These are phyloP conservation scores for Heliothis virescens DNA, from an alignment of 1,140 invertebrate genomes.

Conservation along the genomic window DNA sequence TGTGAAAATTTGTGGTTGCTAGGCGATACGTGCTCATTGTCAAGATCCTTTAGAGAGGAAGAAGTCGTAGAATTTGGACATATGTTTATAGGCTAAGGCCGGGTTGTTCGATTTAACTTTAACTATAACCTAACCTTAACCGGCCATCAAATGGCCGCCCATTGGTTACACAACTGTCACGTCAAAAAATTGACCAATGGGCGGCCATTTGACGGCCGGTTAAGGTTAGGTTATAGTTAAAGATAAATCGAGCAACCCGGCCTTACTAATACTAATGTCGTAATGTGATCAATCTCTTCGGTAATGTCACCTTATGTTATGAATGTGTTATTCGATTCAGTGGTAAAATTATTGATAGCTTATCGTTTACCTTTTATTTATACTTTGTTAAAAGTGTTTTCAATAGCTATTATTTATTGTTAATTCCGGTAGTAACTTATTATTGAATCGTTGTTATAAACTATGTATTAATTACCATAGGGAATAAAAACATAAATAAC, in stretches of 20 bases:
- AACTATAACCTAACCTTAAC: no score
- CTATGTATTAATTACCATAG: background rate
- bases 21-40: no score
- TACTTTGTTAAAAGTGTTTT: background rate
- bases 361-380: background rate
- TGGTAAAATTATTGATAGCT: background rate
- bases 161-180: no score
- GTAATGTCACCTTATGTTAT: constrained; percentile 4
- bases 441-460: background rate
- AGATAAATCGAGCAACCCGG: no score
- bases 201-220: no score
- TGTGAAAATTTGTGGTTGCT: no score
- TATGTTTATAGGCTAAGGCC: background rate
- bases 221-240: no score
- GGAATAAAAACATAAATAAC: background rate
- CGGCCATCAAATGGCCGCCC: no score
- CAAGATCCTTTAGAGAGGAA: no score
- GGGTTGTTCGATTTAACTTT: no score
- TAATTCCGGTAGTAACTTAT: background rate
- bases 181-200: no score
- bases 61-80: background rate
- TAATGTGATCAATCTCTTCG: constrained; percentile 9
- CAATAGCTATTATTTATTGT: background rate
- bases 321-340: background rate
- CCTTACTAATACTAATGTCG: background rate